Evolutionary conservation across 2,797 vertebrate species (phyloP), one percentile per base, ranked within the genome.

Genomic region (Mastacembelus armatus): DNA sequence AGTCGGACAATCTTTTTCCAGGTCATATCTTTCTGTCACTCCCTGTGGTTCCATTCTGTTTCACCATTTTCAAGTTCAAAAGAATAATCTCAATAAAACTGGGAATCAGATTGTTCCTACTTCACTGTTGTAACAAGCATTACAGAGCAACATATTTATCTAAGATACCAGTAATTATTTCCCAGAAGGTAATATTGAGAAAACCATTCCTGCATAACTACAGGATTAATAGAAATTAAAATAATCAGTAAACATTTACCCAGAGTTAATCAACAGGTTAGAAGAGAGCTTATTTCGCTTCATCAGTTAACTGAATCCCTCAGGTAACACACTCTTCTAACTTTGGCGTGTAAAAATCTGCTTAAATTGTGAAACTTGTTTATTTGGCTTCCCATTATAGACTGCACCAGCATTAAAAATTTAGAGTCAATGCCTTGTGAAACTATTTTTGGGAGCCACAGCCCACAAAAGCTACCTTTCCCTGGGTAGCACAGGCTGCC

Each of bases 391-490:
- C 59, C 65, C 32, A 54, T 57, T 43, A 55, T 44, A 74, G 59
- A 45, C 54, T 48, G 42, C 22, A 9, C 45, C 33, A 3, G 36
- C 68, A 80, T 80, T 69, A 80, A 82, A 83, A 22, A 80, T 77
- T 18, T 50, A 12, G 18, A 54, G 9, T 61, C 52, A 70, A 52
- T 81, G 72, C 63, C 71, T 77, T 61, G 47, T 71, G 47, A 78
- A 71, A 58, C 29, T 85, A 86, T 87, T 87, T 83, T 80, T 58
- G 26, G 61, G 36, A 55, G 7, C 19, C 55, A 63, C 52, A 65
- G 47, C 50, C 57, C 26, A 74, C 56, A 74, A 83, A 78, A 80
- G 59, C 66, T 76, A 80, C 73, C 67, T 59, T 83, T 82, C 80
- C 71, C 40, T 39, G 39, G 65, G 65, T 71, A 80, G 56, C 39